A percentile compares a stretch with the other conserved stretches of the same genome.
Evolutionary conservation across 2,888 invertebrate genomes (phyloP).

Genomic region (Stenoptilia bipunctidactyla): DNA sequence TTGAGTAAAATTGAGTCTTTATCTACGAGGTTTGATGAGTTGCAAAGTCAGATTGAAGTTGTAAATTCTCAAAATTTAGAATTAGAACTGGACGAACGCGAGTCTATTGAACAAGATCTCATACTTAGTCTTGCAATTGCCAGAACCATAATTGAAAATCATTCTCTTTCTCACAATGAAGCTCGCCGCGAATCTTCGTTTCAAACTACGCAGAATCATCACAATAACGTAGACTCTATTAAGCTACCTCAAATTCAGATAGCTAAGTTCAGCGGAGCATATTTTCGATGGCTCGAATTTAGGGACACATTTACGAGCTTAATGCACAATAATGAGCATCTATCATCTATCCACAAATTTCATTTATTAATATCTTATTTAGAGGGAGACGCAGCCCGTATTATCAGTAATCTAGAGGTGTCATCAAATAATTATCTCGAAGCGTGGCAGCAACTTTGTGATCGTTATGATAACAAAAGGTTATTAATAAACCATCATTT

Average conservation of each 20-base stretch:
- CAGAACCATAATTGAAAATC: slow-evolving; percentile 1
- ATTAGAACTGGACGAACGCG: slow-evolving; percentile 6
- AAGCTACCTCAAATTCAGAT: slow-evolving; percentile 13
- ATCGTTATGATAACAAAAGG: slow-evolving; percentile 13
- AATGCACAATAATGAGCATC: slow-evolving; percentile 10
- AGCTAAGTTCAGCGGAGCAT: slow-evolving; percentile 10
- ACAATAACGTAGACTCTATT: slow-evolving; percentile 2
- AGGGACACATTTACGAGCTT: slow-evolving; percentile 11
- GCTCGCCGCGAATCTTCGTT: slow-evolving; percentile 3
- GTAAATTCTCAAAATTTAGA: slow-evolving; percentile 6
- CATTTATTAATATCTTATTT: slow-evolving; percentile 13
- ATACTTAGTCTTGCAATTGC: slow-evolving; percentile 3
- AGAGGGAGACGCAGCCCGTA: slow-evolving; percentile 12
- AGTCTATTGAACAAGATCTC: slow-evolving; percentile 7
- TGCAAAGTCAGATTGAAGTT: slow-evolving; percentile 10
- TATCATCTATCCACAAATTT: slow-evolving; percentile 12
- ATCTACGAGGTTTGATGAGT: slow-evolving; percentile 7
- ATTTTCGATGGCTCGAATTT: slow-evolving; percentile 14
- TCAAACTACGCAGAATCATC: slow-evolving; percentile 3
- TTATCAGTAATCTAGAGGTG: slow-evolving; percentile 13
- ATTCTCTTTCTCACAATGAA: slow-evolving; percentile 1
- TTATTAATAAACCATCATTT: slow-evolving; percentile 13
- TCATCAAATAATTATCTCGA: slow-evolving; percentile 10
- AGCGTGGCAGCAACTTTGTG: slow-evolving; percentile 12
- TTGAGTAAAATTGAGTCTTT: slow-evolving; percentile 8